These are phyloP conservation scores for Platyura marginata DNA, from an alignment of 1,140 invertebrate species.

Conservation along the genomic window DNA sequence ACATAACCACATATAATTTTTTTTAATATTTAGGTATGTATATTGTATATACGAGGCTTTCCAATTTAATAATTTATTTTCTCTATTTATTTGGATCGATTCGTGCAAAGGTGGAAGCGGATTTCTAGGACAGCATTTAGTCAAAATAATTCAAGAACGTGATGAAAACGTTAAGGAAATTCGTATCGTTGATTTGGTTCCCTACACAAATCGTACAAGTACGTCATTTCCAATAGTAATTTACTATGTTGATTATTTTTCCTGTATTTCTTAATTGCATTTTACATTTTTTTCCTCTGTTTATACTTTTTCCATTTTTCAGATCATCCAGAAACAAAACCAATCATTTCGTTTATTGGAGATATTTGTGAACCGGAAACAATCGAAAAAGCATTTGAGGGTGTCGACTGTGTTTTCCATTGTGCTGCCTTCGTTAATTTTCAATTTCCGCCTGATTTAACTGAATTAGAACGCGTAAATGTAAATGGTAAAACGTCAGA, in stretches of 20 bases:
- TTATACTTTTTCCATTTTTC: background rate
- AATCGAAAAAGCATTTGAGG: constrained; percentile 26
- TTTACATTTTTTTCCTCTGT: background rate
- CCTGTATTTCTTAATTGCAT: background rate
- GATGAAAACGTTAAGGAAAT: constrained; percentile 33
- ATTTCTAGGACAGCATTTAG: constrained; percentile 44
- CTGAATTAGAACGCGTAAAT: constrained; percentile 35
- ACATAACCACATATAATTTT: no score
- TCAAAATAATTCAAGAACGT: constrained; percentile 31
- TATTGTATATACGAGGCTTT: constrained; percentile 5
- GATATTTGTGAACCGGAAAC: constrained; percentile 28
- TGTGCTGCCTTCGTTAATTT: constrained; percentile 39
- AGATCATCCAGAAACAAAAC: constrained; percentile 21
- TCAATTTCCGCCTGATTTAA: constrained; percentile 33
- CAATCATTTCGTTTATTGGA: constrained; percentile 25
- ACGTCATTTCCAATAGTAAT: constrained; percentile 4
- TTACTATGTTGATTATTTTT: background rate
- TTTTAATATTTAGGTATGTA: no score
- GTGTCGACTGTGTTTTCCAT: constrained; percentile 40
- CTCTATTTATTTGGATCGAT: constrained; percentile 3
- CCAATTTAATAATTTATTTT: background rate
- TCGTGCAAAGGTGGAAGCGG: constrained; percentile 33
- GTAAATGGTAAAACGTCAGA: constrained; percentile 29
- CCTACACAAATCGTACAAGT: constrained; percentile 34
- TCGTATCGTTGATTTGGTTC: constrained; percentile 34